phyloP scores from a whole-genome alignment of 2,113 vertebrate genomes.

The Lophura nycthemera region DNA sequence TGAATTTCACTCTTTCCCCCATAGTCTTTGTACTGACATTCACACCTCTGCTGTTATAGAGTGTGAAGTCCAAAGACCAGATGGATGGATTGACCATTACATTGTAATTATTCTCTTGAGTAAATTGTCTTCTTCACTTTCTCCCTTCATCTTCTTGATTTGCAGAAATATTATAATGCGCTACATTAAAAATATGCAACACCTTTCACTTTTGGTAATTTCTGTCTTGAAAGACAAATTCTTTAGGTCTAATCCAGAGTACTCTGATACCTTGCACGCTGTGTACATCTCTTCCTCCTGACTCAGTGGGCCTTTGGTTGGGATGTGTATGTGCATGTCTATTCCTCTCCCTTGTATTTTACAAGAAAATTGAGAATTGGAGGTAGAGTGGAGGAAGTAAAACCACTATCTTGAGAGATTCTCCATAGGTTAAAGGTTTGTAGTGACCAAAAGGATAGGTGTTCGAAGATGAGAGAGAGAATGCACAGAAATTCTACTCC shows the following conservation, averaged over 20 bases:
- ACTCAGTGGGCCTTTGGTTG: not conserved
- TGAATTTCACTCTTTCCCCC: not conserved
- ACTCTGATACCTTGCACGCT: not conserved
- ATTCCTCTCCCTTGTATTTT: not conserved
- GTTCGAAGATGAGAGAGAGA: not conserved
- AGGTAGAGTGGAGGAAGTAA: not conserved
- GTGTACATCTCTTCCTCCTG: accelerated
- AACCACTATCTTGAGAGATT: not conserved
- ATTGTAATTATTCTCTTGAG: not conserved
- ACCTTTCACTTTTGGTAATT: not conserved
- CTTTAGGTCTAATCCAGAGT: not conserved
- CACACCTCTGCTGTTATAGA: not conserved
- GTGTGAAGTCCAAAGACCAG: not conserved
- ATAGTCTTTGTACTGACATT: accelerated
- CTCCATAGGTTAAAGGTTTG: not conserved
- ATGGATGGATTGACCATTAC: not conserved
- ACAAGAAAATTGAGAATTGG: not conserved
- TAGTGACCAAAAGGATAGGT: not conserved
- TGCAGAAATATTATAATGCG: not conserved
- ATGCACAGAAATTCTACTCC: not conserved
- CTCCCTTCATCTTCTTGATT: not conserved
- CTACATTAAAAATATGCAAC: not conserved
- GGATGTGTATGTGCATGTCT: not conserved
- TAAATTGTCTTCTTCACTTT: not conserved
- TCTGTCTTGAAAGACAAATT: not conserved